phyloP scores from a whole-genome alignment of 2,888 invertebrate genomes.

The Drosophila hawaiiensis region DNA sequence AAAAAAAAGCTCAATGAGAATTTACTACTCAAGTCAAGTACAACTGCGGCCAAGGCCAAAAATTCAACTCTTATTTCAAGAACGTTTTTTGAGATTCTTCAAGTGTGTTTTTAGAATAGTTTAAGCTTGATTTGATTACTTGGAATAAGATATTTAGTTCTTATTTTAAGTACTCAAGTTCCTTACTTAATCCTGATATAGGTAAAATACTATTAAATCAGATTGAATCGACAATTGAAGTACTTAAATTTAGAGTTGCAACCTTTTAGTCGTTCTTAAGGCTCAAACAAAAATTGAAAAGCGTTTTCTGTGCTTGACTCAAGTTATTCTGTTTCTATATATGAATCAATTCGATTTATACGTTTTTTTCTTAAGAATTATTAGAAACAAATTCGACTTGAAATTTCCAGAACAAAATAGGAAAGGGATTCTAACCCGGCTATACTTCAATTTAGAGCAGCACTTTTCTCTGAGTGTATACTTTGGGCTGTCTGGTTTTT shows the following conservation, averaged over 20 bases:
- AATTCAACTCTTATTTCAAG: neutral
- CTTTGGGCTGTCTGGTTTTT: constrained; percentile 5
- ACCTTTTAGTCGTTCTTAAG: neutral
- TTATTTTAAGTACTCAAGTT: neutral
- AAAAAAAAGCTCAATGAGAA: neutral
- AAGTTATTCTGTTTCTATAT: neutral
- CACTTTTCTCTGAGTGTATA: constrained; percentile 5
- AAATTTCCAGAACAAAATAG: neutral
- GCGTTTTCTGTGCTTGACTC: no score
- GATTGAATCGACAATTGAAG: constrained; percentile 1
- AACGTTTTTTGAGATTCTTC: neutral
- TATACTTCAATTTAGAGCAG: neutral
- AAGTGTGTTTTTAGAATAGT: neutral
- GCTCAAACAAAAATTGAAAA: neutral
- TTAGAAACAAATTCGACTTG: neutral
- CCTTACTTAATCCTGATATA: neutral
- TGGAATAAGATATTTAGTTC: neutral
- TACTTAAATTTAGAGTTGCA: neutral
- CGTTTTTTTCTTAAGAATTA: neutral
- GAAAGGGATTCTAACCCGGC: neutral
- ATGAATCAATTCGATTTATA: neutral
- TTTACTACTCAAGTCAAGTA: neutral
- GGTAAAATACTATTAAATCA: neutral
- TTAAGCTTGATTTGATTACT: neutral
- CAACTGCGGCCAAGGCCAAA: neutral